Base-by-base conservation (phyloP, 2,797 vertebrate genomes). In the Taenioides sp. region DNA sequence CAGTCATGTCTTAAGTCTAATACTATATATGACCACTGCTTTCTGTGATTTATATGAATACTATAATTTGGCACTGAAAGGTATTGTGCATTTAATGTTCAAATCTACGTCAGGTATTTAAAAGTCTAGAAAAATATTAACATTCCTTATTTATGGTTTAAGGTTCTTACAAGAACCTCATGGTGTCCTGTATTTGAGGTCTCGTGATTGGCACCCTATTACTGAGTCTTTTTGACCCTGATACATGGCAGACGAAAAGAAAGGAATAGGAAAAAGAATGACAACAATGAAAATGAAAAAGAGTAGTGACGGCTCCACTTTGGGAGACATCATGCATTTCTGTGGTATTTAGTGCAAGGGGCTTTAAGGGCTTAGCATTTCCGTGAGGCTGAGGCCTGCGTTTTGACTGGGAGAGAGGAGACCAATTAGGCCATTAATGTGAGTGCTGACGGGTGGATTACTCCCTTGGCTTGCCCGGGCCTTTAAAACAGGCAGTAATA, bases 381-480 rank as follows among this genome's bases (percentile, higher is more conserved):
- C 87, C 73, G 79, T 84, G 78, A 75, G 76, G 81, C 80, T 83
- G 82, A 86, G 86, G 87, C 86, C 88, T 78, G 77, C 74, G 69
- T 85, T 91, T 86, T 90, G 85, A 91, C 88, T 90, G 78, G 65
- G 83, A 87, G 86, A 87, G 86, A 88, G 89, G 84, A 88, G 85
- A 83, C 87, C 91, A 92, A 93, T 94, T 94, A 94, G 91, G 79
- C 86, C 86, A 85, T 91, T 92, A 93, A 92, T 92, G 88, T 86
- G 87, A 92, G 92, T 82, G 92, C 89, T 92, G 93, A 94, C 90
- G 89, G 90, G 88, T 69, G 84, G 90, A 94, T 93, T 93, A 92
- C 81, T 91, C 92, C 89, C 89, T 71, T 47, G 87, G 85, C 91
- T 86, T 77, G 49, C 80, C 87, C 71, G 67, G 81, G 82, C 86